Evolutionary conservation across 1,140 invertebrate genomes (phyloP).

Genomic region (Apis laboriosa): DNA sequence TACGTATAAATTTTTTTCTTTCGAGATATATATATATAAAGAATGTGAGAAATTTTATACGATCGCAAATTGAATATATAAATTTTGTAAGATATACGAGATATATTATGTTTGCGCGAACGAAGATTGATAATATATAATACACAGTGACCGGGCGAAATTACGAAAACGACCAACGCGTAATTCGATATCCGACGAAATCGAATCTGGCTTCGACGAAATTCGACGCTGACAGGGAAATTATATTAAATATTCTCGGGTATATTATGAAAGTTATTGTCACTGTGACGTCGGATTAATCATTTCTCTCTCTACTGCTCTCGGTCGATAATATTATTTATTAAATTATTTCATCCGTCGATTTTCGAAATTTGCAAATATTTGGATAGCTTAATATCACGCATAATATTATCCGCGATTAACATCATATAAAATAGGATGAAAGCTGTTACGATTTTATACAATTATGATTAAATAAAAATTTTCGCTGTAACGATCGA

Average conservation of each 20-base stretch:
- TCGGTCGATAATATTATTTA: neutral
- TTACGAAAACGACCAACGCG: constrained; percentile 16
- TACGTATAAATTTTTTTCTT: neutral
- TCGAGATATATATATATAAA: neutral
- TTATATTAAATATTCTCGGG: constrained; percentile 38
- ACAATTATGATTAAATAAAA: no score
- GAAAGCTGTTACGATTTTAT: no score
- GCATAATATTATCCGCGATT: neutral
- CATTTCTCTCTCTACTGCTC: neutral
- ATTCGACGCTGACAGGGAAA: constrained; percentile 2
- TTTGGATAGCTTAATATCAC: neutral
- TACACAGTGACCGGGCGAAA: neutral
- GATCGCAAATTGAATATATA: neutral
- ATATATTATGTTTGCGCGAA: no score
- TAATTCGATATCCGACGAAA: constrained; percentile 29
- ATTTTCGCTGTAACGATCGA: no score
- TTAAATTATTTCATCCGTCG: neutral
- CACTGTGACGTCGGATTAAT: constrained; percentile 22
- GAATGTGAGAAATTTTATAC: neutral
- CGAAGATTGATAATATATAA: neutral
- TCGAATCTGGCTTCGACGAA: constrained; percentile 35
- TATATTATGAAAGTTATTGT: constrained; percentile 17
- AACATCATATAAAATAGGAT: neutral
- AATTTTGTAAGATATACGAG: neutral
- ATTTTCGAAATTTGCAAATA: constrained; percentile 1